Evolutionary conservation across 1,140 invertebrate genomes (phyloP).

Genomic region (Teleopsis dalmanni): DNA sequence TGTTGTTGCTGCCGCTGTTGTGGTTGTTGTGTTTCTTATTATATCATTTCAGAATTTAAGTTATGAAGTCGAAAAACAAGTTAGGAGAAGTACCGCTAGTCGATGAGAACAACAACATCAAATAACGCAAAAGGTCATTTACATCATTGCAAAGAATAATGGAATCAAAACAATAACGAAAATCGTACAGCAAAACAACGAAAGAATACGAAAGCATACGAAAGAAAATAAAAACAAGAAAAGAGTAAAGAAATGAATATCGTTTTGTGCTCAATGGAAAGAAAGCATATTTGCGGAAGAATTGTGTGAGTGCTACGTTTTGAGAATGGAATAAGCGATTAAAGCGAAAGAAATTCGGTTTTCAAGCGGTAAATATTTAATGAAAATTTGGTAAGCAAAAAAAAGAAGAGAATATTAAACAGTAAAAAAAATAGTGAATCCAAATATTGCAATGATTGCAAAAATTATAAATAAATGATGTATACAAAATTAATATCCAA

Average conservation of each 20-base stretch:
- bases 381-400: too few relatives aligned
- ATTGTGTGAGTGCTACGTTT: too few relatives aligned
- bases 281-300: too few relatives aligned
- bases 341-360: too few relatives aligned
- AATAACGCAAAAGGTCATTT: slow-evolving; percentile 32
- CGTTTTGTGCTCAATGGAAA: not conserved
- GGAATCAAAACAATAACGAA: slow-evolving; percentile 44
- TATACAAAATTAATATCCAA: too few relatives aligned
- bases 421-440: too few relatives aligned
- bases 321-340: too few relatives aligned
- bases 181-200: slow-evolving; percentile 15
- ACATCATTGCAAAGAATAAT: slow-evolving; percentile 34
- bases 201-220: slow-evolving; percentile 7
- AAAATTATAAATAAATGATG: too few relatives aligned
- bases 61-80: slow-evolving; percentile 30
- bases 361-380: too few relatives aligned
- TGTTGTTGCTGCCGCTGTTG: slow-evolving; percentile 1
- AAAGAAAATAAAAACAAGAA: slow-evolving; percentile 3
- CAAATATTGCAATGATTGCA: too few relatives aligned
- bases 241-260: not conserved
- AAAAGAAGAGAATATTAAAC: too few relatives aligned
- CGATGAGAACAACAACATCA: slow-evolving; percentile 20
- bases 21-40: not conserved
- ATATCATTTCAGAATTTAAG: not conserved
- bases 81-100: slow-evolving; percentile 44